These are phyloP conservation scores for Nothocercus julius DNA, from an alignment of 2,113 vertebrate species.

Conservation along the genomic window DNA sequence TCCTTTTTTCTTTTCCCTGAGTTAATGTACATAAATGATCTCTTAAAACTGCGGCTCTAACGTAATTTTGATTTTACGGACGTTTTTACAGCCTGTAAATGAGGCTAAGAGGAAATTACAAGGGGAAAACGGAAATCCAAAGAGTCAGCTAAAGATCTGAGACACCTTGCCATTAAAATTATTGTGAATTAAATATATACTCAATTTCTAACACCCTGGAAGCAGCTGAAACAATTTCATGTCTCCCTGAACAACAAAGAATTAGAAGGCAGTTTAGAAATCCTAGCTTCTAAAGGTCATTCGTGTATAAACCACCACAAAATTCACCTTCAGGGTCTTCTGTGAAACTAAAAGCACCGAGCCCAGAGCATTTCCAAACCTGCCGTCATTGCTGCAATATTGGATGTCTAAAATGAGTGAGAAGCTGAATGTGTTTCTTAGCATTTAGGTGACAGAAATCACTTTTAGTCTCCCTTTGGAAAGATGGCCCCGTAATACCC, in stretches of 20 bases:
- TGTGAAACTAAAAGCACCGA: not conserved
- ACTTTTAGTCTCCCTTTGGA: not conserved
- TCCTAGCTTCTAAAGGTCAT: not conserved
- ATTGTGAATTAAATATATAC: not conserved
- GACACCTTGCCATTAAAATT: not conserved
- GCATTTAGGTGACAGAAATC: not conserved
- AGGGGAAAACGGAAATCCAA: not conserved
- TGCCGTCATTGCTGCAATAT: not conserved
- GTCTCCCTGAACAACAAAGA: not conserved
- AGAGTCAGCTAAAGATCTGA: not conserved
- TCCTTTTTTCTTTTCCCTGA: not conserved
- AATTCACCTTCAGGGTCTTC: not conserved
- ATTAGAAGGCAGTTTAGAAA: not conserved
- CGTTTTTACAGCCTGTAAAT: not conserved
- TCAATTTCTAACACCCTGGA: not conserved
- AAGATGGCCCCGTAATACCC: rapidly evolving
- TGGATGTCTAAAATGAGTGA: not conserved
- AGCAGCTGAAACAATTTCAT: not conserved
- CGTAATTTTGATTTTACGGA: not conserved
- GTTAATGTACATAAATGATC: not conserved
- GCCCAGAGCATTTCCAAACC: not conserved
- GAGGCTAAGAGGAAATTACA: not conserved
- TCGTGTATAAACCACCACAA: not conserved
- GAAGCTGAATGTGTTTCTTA: not conserved
- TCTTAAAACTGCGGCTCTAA: not conserved